These are phyloP conservation scores for Falco columbarius DNA, from an alignment of 2,797 vertebrate genomes.

Conservation along the genomic window DNA sequence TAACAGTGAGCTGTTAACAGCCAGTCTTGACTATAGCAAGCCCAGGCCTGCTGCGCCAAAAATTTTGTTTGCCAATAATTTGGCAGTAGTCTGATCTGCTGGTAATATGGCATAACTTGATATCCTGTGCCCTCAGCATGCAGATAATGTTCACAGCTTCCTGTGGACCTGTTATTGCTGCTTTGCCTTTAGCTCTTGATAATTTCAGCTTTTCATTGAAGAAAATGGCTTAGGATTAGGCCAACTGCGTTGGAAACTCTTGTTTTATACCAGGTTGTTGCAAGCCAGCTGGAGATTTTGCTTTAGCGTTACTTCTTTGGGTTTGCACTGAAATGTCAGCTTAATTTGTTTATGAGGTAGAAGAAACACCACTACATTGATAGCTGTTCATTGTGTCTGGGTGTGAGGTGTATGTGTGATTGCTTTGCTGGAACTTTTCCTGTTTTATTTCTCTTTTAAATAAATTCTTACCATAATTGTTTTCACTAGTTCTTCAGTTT, in stretches of 20 bases:
- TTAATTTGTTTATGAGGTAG: neutral
- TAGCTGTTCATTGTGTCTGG: neutral
- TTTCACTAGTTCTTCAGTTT: conserved; percentile 86
- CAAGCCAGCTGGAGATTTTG: neutral
- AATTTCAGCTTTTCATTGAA: neutral
- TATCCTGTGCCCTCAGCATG: neutral
- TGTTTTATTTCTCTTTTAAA: neutral
- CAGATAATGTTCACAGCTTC: neutral
- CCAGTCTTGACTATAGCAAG: neutral
- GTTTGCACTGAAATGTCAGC: neutral
- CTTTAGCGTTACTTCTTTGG: neutral
- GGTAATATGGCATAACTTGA: neutral
- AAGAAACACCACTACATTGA: neutral
- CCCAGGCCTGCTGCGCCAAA: neutral
- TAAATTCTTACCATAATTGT: conserved; percentile 11
- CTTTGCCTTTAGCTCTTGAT: neutral
- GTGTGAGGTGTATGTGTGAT: neutral
- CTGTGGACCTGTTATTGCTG: neutral
- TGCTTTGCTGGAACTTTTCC: neutral
- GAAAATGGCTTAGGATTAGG: neutral
- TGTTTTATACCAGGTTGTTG: neutral
- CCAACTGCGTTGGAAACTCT: neutral
- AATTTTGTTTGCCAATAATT: neutral
- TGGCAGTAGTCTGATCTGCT: neutral
- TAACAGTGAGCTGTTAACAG: neutral